Evolutionary conservation across 2,797 vertebrate genomes (phyloP), one percentile per base, ranked within the genome.

Genomic region (Anolis apletophallus): DNA sequence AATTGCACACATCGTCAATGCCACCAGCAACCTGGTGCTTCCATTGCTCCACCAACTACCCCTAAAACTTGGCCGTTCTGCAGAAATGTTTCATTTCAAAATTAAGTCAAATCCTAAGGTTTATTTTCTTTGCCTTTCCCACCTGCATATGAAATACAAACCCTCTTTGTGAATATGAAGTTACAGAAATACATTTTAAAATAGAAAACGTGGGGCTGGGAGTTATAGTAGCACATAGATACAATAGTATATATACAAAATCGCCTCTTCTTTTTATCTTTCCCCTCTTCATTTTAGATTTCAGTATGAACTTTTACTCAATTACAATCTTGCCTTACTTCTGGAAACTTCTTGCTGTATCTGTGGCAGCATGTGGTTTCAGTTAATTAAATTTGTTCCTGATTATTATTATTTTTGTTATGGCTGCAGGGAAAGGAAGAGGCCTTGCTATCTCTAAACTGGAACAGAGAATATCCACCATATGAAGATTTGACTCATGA

Each of bases 381-480:
- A 72, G 72, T 52, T 12, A 86, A 71, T 78, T 80, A 80, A 61
- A 89, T 77, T 40, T 91, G 89, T 90, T 52, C 1, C 5, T 32
- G 23, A 29, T 78, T 16, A 76, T 81, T n/a, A n/a, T n/a, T n/a
- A n/a, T 88, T 46, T 82, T 83, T 16, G 82, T 90, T 83, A 88
- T 90, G 71, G 87, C 77, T 0, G 0, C 1, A 77, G 26, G 36
- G 52, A 50, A 23, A 54, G 74, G 85, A 93, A 90, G 26, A 86
- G 46, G 89, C 29, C 80, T 91, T 13, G 12, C 64, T 86, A 83
- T 82, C 80, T 88, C 80, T 82, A 82, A 88, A 88, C 67, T 46
- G 55, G n/a, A 46, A 81, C 72, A n/a, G 36, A 34, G 68, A 80
- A 50, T 32, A 0, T 67, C 55, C 4, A 16, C 40, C 19, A 87